Base-by-base conservation (phyloP, 2,888 invertebrate species). In the Leucozona laternaria region DNA sequence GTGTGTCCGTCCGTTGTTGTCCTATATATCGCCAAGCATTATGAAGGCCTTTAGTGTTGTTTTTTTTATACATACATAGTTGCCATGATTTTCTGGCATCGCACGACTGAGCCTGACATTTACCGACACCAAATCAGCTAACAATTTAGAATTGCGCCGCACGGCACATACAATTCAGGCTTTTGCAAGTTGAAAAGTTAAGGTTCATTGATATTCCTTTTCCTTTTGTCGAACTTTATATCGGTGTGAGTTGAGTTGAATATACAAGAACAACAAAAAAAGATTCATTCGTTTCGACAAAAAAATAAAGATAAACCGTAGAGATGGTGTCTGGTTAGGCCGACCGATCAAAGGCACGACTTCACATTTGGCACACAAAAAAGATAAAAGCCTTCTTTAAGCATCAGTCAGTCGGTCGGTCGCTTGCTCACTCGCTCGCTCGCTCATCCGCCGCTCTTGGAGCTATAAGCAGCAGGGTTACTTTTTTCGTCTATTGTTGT, bases 291-390 rank as follows among this genome's bases (percentile, higher is more conserved):
- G 48, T 43, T 58, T 45, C 20, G 15, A 57, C 15, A 45, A 48
- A 20, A 22, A 28, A 64, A 45, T 28, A 28, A 60, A 60, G 13
- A 37, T 17, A 40, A 22, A 25, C 68, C n/a, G 40, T 37, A 6
- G 50, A 58, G 70, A 77, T 77, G 64, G 77, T 81, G 77, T 77
- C 83, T 75, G 79, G 79, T 79, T 70, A 62, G 79, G 40, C 70
- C 79, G 79, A 48, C 68, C 50, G 62, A 79, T 84, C 79, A 70
- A 79, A 75, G 79, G 79, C 83, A 84, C 83, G 83, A 84, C 75
- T 84, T 84, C 75, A 79, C 83, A 83, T 79, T 79, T 79, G 83
- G 83, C 79, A 84, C 73, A 82, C 57, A 57, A 60, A 10, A 71
- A 71, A 34, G 60, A 83, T 73, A 83, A 83, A 79, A 68, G 60